Evolutionary conservation across 2,113 vertebrate genomes (phyloP).

Genomic region (Sinocyclocheilus rhinocerous): DNA sequence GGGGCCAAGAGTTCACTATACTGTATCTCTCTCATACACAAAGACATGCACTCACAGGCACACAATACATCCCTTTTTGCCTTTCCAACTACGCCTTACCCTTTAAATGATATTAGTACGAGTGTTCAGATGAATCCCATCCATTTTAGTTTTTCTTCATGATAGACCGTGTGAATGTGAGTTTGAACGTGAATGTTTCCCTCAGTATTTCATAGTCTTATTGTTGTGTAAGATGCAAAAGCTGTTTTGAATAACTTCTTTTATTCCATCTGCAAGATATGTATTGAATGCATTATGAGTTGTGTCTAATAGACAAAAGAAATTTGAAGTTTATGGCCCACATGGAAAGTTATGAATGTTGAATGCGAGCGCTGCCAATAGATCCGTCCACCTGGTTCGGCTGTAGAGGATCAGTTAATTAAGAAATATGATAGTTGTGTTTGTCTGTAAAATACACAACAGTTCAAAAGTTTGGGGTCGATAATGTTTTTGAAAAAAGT

Average conservation of each 20-base stretch:
- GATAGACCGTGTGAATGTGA: not conserved
- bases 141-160: not conserved
- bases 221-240: slow-evolving; percentile 1
- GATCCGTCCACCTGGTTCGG: not conserved
- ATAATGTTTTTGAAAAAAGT: not conserved
- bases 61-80: slow-evolving; percentile 1
- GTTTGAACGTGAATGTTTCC: not conserved
- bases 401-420: slow-evolving; percentile 9
- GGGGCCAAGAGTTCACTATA: slow-evolving; percentile 28
- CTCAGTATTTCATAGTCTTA: slow-evolving; percentile 4
- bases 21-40: not conserved
- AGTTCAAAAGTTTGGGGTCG: not conserved
- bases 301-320: slow-evolving; percentile 16
- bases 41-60: not conserved
- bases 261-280: not conserved
- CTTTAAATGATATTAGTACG: not conserved
- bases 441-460: not conserved
- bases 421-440: slow-evolving; percentile 1
- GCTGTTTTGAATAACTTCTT: slow-evolving; percentile 2
- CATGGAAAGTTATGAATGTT: not conserved
- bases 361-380: not conserved
- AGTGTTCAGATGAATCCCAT: not conserved
- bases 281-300: slow-evolving; percentile 13
- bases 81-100: not conserved
- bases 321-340: slow-evolving; percentile 22